A percentile compares a stretch with the other conserved stretches of the same genome.
Evolutionary conservation across 2,797 vertebrate species (phyloP).

Genomic region (Hydrophis major): DNA sequence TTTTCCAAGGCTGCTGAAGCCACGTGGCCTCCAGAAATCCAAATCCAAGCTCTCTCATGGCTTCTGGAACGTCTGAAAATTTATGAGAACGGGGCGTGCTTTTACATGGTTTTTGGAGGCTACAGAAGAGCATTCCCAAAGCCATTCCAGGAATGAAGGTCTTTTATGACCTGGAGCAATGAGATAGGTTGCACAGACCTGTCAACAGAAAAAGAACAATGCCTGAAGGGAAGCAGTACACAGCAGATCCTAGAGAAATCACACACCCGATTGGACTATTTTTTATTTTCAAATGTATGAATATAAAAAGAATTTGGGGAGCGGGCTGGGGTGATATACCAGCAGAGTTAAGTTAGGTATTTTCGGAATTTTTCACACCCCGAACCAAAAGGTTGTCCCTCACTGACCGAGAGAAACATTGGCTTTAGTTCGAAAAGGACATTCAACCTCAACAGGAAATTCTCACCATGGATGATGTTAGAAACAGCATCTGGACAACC

Average conservation of each 20-base stretch:
- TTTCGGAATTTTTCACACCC: background rate
- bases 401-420: background rate
- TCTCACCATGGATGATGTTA: background rate
- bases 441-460: background rate
- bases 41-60: background rate
- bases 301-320: background rate
- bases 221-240: background rate
- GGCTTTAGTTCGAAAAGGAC: background rate
- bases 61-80: background rate
- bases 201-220: too few relatives aligned
- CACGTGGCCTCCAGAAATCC: background rate
- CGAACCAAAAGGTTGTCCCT: background rate
- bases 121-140: too few relatives aligned
- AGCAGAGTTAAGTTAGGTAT: background rate
- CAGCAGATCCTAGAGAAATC: background rate
- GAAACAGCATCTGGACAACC: background rate
- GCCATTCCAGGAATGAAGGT: too few relatives aligned
- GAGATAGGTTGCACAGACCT: too few relatives aligned
- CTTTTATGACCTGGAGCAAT: too few relatives aligned
- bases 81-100: background rate
- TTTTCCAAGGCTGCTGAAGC: background rate
- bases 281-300: background rate
- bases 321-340: background rate
- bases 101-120: too few relatives aligned
- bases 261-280: background rate